Evolutionary conservation across 2,888 invertebrate genomes (phyloP), one percentile per base, ranked within the genome.

Genomic region (Serrognathus titanus): DNA sequence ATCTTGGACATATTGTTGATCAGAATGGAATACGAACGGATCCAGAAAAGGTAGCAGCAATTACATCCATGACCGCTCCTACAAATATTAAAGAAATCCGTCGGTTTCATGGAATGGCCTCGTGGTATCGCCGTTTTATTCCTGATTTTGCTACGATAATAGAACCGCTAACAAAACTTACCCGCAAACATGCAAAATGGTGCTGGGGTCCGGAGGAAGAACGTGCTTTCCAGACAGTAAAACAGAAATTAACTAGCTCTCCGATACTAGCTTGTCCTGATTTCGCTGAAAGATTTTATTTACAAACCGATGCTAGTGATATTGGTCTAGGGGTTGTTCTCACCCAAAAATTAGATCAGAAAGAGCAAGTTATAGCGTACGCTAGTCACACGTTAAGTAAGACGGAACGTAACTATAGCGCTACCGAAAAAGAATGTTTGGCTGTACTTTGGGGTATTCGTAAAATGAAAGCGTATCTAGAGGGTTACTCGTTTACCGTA

Each of bases 1-100:
- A 67, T 57, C 53, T 73, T 5, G 71, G 73, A 1, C 70, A 68
- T 45, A 41, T 69, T 0, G 65, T 73, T 1, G 62, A 64, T 40
- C 43, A 52, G 1, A 36, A 63, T 0, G 69, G 68, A 0, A 40
- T 66, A 12, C 39, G 57, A 2, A 53, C 59, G 0, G 59, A 67
- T 38, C 58, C 59, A 0, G 61, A 62, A 0, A 63, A 57, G 35
- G 53, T 63, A 0, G 24, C 48, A 0, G 53, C 63, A 0, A 64
- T 65, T 3, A 11, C 61, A 20, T 49, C 64, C 4, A 55, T 57
- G 7, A 49, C 51, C 8, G 8, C 12, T 11, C 62, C 62, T 9
- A 47, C 41, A 12, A 57, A 50, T 37, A 24, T 57, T 8, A 55
- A 43, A 13, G 61, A 59, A 16, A 48, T 62, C 2, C 40, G 56